Evolutionary conservation across 2,888 invertebrate species (phyloP).

Genomic region (Monochamus alternatus): DNA sequence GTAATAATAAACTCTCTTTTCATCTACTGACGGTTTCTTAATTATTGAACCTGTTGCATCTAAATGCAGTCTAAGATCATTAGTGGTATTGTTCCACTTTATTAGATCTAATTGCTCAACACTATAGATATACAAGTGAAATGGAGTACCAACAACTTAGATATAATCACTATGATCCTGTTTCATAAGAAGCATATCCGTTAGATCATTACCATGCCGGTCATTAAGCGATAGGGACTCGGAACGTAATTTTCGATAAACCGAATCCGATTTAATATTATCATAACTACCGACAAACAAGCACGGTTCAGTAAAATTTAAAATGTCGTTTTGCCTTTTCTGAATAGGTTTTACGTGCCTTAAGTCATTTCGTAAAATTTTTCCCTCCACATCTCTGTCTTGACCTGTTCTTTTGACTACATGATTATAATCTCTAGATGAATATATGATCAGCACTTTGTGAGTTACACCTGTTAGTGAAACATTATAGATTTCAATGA

Average conservation of each 20-base stretch:
- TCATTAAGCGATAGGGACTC: background rate
- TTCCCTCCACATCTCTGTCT: background rate
- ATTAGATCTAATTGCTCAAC: background rate
- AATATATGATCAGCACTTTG: background rate
- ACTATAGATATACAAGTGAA: background rate
- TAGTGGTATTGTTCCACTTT: background rate
- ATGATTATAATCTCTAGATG: background rate
- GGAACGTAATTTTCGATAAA: background rate
- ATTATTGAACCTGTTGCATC: slow-evolving; percentile 6
- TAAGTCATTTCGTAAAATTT: background rate
- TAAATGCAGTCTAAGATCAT: background rate
- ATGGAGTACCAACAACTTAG: background rate
- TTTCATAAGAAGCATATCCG: background rate
- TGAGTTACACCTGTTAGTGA: background rate
- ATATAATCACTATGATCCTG: background rate
- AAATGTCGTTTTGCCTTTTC: background rate
- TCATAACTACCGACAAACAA: background rate
- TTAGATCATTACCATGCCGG: background rate
- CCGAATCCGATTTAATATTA: slow-evolving; percentile 10
- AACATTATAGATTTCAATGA: background rate
- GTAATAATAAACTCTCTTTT: slow-evolving; percentile 4
- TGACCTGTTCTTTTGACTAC: background rate
- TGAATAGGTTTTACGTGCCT: background rate
- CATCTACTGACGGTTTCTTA: background rate
- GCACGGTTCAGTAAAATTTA: background rate